phyloP scores from a whole-genome alignment of 1,140 invertebrate genomes.

The Cotesia chilonis region DNA sequence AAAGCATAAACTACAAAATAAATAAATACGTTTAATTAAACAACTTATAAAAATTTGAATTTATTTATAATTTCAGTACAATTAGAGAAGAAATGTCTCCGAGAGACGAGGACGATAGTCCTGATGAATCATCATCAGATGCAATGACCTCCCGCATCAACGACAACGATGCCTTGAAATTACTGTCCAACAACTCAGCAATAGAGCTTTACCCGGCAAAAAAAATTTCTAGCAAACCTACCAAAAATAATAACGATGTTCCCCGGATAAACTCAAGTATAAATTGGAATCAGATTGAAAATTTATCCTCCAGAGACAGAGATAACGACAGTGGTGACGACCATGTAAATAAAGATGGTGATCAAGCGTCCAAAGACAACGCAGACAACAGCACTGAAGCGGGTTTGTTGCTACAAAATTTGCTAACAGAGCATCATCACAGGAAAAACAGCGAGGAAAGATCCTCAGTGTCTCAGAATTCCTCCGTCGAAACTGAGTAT shows the following conservation, averaged over 20 bases:
- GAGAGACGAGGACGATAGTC: constrained; percentile 40
- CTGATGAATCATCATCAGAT: constrained; percentile 27
- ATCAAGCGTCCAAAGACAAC: constrained; percentile 32
- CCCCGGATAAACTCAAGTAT: constrained; percentile 39
- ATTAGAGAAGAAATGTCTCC: constrained; percentile 41
- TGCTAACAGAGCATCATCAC: constrained; percentile 59
- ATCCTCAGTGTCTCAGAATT: constrained; percentile 46
- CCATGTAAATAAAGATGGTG: constrained; percentile 35
- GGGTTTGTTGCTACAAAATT: constrained; percentile 55
- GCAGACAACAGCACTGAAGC: constrained; percentile 46
- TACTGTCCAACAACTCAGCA: constrained; percentile 7
- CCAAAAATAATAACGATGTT: constrained; percentile 19
- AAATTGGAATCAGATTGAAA: constrained; percentile 51
- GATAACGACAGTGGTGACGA: constrained; percentile 30
- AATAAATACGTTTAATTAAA: background rate
- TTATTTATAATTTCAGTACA: constrained; percentile 47
- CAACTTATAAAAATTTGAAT: background rate
- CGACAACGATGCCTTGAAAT: background rate
- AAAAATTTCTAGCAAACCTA: background rate
- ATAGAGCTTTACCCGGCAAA: background rate
- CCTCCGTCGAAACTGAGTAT: constrained; percentile 59
- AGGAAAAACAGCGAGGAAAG: constrained; percentile 49
- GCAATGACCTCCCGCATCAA: background rate
- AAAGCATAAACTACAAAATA: too few relatives aligned
- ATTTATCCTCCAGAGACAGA: constrained; percentile 46